These are phyloP conservation scores for Panagrolaimus sp. DNA, from an alignment of 1,140 invertebrate species.

Conservation along the genomic window DNA sequence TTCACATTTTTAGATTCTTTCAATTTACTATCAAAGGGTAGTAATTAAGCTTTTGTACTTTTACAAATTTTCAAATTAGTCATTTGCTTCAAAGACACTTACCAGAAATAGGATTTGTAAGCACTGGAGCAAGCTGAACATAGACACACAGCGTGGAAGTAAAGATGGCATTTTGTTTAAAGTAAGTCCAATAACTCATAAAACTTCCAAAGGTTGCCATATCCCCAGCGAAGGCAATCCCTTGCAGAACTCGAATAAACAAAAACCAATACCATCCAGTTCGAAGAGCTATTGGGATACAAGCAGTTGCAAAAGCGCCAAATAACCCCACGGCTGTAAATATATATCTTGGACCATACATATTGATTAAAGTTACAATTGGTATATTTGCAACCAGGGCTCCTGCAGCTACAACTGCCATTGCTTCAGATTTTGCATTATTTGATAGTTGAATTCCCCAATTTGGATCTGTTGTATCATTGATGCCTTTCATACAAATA, in stretches of 20 bases:
- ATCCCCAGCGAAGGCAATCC: conserved; percentile 32
- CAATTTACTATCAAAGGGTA: no score
- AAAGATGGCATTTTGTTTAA: conserved; percentile 32
- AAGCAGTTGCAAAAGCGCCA: conserved; percentile 29
- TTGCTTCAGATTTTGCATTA: conserved; percentile 17
- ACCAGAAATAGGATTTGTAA: conserved; percentile 30
- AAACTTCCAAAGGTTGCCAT: conserved; percentile 34
- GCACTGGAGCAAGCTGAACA: conserved; percentile 29
- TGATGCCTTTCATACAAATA: background rate
- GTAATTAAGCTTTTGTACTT: no score
- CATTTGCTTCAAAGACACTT: background rate
- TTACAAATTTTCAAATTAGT: no score
- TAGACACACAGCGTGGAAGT: conserved; percentile 13
- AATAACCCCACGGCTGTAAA: conserved; percentile 34
- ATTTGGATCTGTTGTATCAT: background rate
- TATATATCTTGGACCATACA: conserved; percentile 31
- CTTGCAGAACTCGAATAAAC: conserved; percentile 21
- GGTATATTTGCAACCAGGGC: conserved; percentile 20
- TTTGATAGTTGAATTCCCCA: background rate
- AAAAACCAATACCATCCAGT: conserved; percentile 28
- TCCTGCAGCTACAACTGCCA: background rate
- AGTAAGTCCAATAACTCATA: conserved; percentile 30
- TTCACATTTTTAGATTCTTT: no score
- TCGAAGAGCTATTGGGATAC: conserved; percentile 24
- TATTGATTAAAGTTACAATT: conserved; percentile 30